phyloP scores from a whole-genome alignment of 2,113 vertebrate genomes.

The Nicator chloris region DNA sequence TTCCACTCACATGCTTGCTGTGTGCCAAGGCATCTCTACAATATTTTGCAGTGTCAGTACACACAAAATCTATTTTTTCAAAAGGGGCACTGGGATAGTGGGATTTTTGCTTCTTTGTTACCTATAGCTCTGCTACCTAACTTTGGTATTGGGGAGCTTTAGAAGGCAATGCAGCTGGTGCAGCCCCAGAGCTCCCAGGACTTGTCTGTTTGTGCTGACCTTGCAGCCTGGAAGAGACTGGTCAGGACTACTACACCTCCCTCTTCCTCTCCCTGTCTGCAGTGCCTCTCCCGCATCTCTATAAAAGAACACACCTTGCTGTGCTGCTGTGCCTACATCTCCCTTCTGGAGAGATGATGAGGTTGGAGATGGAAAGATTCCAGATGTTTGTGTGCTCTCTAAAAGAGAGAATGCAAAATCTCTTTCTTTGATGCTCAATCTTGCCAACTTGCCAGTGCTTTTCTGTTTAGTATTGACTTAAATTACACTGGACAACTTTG shows the following conservation, averaged over 20 bases:
- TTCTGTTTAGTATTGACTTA: neutral
- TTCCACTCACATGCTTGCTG: neutral
- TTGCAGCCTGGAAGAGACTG: neutral
- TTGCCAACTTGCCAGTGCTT: neutral
- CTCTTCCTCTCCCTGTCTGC: neutral
- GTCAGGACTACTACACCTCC: neutral
- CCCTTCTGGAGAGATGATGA: neutral
- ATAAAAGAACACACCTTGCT: neutral
- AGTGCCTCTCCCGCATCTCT: fast-evolving
- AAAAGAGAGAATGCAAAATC: too few relatives aligned
- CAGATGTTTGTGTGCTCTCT: neutral
- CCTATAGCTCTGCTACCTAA: fast-evolving
- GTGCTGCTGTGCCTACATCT: neutral
- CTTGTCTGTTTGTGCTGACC: neutral
- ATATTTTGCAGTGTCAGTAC: neutral
- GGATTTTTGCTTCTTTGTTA: neutral
- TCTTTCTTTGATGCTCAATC: neutral
- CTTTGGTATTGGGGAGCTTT: neutral
- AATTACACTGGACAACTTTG: neutral
- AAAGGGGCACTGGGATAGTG: neutral
- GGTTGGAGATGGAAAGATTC: neutral
- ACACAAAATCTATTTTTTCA: neutral
- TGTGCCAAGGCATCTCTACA: neutral
- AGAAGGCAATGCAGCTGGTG: neutral
- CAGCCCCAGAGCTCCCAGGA: neutral